Conservation (phyloP, 2,797 vertebrate species). For the Margarornis squamiger region DNA sequence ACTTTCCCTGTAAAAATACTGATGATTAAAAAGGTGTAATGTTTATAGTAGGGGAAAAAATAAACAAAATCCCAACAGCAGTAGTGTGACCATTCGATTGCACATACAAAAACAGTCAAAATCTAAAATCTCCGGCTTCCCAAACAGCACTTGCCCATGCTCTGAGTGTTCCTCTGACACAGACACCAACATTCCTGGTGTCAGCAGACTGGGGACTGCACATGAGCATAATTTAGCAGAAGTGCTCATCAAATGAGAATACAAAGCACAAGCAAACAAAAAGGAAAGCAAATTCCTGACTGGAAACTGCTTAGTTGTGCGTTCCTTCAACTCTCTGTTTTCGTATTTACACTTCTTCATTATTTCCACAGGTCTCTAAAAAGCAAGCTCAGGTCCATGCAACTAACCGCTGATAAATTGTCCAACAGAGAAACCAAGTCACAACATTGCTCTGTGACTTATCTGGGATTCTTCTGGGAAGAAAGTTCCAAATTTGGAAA, state of each 20-base stretch:
- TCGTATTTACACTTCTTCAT: neutral
- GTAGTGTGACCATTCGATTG: neutral
- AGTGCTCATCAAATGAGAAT: neutral
- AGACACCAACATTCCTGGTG: neutral
- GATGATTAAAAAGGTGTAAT: neutral
- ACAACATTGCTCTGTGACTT: neutral
- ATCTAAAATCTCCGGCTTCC: neutral
- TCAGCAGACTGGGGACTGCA: neutral
- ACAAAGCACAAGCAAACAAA: neutral
- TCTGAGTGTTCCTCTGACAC: neutral
- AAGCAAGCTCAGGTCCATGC: neutral
- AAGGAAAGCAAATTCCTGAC: neutral
- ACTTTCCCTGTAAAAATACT: neutral
- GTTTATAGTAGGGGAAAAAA: neutral
- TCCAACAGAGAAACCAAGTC: neutral
- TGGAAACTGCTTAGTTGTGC: neutral
- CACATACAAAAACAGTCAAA: neutral
- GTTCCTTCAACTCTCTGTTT: neutral
- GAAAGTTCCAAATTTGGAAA: neutral
- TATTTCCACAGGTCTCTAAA: neutral
- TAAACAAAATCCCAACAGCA: neutral
- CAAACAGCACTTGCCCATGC: neutral
- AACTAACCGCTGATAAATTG: fast-evolving
- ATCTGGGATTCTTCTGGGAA: neutral
- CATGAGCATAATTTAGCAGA: neutral